Base-by-base conservation (phyloP, 2,113 vertebrate genomes). In the Bambusicola thoracicus region DNA sequence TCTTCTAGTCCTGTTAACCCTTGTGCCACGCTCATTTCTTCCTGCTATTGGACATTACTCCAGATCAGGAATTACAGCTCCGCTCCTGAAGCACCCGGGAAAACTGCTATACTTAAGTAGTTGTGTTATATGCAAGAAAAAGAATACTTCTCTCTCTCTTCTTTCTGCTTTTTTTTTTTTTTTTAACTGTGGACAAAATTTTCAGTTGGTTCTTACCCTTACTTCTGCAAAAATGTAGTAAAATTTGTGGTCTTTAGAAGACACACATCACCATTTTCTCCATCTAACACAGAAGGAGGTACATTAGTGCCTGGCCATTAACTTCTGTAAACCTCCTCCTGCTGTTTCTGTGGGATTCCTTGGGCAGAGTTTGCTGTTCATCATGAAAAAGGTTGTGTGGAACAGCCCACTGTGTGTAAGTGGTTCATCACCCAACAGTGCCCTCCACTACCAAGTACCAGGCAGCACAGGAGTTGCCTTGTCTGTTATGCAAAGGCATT, bases 251-350 rank as follows among this genome's bases (percentile, higher is more conserved):
- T 46, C 38, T 87, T 93, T 55, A 76, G 82, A 85, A 44, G 27
- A 77, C 27, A 67, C 3, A 8, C 46, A 79, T 86, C 21, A 40
- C 38, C 12, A 6, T 73, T 81, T 92, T 75, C 53, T 76, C 48
- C n/a, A 66, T 46, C 84, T 40, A 76, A 79, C 34, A 79, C 27
- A 53, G 69, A 8, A 13, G 11, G 18, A 3, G 15, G 36, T 58
- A 58, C 53, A 92, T 94, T 89, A 94, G 78, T 89, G 75, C 53
- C 81, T 89, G 53, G 19, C 36, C 78, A 90, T 93, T 94, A 94
- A 58, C 82, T 87, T 85, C 80, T 76, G 75, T 58, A 93, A 96
- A 89, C 78, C 48, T 75, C 21, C 8, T 32, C 66, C 65, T 66
- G 75, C 86, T 53, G 81, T 85, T 90, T 86, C 83, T 84, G 40